These are phyloP conservation scores for Drosophila setosimentum DNA, from an alignment of 2,888 invertebrate genomes.

Conservation along the genomic window DNA sequence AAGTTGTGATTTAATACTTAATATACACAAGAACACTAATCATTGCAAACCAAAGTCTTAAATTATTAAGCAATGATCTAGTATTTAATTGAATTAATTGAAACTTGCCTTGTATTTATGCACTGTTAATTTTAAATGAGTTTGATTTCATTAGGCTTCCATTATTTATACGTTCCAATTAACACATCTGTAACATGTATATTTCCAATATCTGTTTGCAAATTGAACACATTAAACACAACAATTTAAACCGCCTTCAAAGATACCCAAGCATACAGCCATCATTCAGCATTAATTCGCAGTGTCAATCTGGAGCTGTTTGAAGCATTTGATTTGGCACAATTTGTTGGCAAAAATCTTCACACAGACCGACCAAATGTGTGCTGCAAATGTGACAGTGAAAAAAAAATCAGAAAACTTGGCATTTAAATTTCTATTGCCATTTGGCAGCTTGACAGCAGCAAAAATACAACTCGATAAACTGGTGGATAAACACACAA, in stretches of 20 bases:
- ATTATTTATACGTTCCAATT: neutral
- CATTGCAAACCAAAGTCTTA: neutral
- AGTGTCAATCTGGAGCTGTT: slow-evolving; percentile 32
- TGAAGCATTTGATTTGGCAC: slow-evolving; percentile 30
- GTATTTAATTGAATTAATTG: neutral
- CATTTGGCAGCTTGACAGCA: slow-evolving; percentile 62
- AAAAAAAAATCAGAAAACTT: slow-evolving; percentile 42
- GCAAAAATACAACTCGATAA: slow-evolving; percentile 46
- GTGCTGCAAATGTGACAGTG: slow-evolving; percentile 12
- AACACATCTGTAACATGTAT: too few relatives aligned
- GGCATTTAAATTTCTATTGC: slow-evolving; percentile 75
- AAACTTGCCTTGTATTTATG: neutral
- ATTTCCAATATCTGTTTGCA: neutral
- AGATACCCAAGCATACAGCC: slow-evolving; percentile 2
- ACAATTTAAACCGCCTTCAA: slow-evolving; percentile 15
- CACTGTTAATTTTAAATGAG: neutral
- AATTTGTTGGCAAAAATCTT: slow-evolving; percentile 28
- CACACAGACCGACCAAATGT: slow-evolving; percentile 34
- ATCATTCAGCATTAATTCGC: slow-evolving; percentile 52
- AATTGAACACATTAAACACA: slow-evolving; percentile 5
- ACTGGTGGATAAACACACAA: slow-evolving; percentile 36
- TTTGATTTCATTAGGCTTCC: neutral
- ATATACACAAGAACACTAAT: neutral
- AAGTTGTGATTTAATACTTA: neutral
- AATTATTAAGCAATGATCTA: neutral